phyloP scores from a whole-genome alignment of 2,888 invertebrate species.

The Diarsia mendica region DNA sequence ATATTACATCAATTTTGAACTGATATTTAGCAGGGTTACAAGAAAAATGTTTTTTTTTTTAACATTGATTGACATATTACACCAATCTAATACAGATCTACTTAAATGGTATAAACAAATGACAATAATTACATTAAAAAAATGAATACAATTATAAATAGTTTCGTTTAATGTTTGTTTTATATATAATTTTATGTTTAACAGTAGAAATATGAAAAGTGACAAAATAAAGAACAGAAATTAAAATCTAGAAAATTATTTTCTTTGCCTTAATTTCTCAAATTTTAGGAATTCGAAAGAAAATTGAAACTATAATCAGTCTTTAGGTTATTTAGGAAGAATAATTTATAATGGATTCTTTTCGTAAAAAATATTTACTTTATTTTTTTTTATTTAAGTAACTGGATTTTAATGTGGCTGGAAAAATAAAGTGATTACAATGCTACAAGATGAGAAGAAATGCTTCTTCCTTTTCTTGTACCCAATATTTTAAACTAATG shows the following conservation, averaged over 20 bases:
- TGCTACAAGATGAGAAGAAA: constrained; percentile 5
- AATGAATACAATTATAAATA: neutral
- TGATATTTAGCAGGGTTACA: constrained; percentile 1
- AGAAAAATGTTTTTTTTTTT: neutral
- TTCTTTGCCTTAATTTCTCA: constrained; percentile 33
- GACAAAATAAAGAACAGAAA: constrained; percentile 8
- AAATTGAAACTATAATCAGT: constrained; percentile 70
- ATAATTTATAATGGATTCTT: constrained; percentile 48
- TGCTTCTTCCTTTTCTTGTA: neutral
- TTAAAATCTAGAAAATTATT: constrained; percentile 25
- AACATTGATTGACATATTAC: neutral
- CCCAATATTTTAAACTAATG: neutral
- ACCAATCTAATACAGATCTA: constrained; percentile 7
- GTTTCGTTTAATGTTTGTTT: neutral
- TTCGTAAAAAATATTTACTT: constrained; percentile 9
- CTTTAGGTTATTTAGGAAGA: constrained; percentile 73
- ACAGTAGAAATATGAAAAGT: neutral
- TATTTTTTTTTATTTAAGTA: no score
- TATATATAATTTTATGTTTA: neutral
- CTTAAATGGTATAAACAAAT: constrained; percentile 6
- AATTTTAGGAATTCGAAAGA: constrained; percentile 41
- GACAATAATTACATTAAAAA: neutral
- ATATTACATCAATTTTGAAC: neutral
- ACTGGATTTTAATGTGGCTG: neutral
- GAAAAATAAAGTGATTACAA: constrained; percentile 2